Evolutionary conservation across 2,888 invertebrate species (phyloP).

Genomic region (Petrophora chlorosata): DNA sequence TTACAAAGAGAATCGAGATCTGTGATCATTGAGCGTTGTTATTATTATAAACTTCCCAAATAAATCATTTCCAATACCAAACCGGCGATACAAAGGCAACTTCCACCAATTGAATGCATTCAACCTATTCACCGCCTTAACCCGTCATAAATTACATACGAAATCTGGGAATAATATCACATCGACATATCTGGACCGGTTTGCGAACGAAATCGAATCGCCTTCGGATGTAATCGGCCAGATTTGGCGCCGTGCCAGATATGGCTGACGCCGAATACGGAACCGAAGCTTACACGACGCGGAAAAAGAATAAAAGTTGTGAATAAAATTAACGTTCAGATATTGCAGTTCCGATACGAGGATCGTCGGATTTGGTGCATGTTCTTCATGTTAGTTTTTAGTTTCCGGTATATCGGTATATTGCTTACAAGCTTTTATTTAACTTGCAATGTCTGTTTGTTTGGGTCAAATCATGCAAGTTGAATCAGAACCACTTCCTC

Average conservation of each 20-base stretch:
- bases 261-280: neutral
- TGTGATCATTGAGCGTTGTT: too few relatives aligned
- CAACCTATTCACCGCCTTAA: constrained; percentile 6
- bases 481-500: too few relatives aligned
- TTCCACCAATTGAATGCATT: constrained; percentile 3
- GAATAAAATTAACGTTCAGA: constrained; percentile 7
- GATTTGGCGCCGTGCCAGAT: constrained; percentile 28
- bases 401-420: too few relatives aligned
- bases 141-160: constrained; percentile 20
- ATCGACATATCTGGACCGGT: constrained; percentile 13
- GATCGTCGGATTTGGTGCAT: neutral
- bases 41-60: too few relatives aligned
- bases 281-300: constrained; percentile 3
- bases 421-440: too few relatives aligned
- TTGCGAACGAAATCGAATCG: constrained; percentile 26
- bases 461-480: too few relatives aligned
- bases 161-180: constrained; percentile 19
- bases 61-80: too few relatives aligned
- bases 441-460: too few relatives aligned
- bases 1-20: too few relatives aligned
- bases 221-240: constrained; percentile 22
- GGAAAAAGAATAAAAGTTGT: constrained; percentile 5
- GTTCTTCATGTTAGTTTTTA: too few relatives aligned
- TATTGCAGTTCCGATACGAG: neutral
- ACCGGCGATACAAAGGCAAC: neutral